Base-by-base conservation (phyloP, 1,140 invertebrate species). In the Cydia amplana region DNA sequence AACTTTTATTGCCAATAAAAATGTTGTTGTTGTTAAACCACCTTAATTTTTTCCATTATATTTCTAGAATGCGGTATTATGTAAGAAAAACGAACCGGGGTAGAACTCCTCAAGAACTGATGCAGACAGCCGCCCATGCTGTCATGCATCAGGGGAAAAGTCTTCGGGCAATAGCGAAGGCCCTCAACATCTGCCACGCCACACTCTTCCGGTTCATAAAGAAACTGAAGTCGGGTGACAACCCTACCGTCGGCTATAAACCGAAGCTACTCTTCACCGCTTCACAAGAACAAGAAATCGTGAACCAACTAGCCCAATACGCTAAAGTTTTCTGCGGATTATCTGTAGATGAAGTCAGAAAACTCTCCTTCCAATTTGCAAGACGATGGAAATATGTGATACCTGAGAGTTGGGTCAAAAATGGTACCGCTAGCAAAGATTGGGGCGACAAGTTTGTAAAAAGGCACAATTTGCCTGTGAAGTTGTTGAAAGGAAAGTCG, bases 171-270 rank as follows among this genome's bases (percentile, higher is more conserved):
- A 77, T 80, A 6, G 76, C 77, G 4, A 60, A 72, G 65, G 70
- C 79, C 75, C 16, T 78, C 2, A 74, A 75, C 73, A 80, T 81
- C 73, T 78, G 76, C 36, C 77, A 81, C 12, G 79, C 74, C 23
- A 81, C 74, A 10, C 76, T 81, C 75, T 20, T 70, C 51, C 55
- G 78, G 7, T 81, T 60, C 75, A 73, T 81, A 1, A 79, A 74
- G 79, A 80, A 80, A 12, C 5, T 80, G 4, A 79, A 70, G 72
- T 12, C 74, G 23, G 77, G 73, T 28, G 14, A 72, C 43, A 43
- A 23, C 23, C 43, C 63, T 20, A 73, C 60, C 6, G 63, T 77
- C 6, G 82, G 79, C 7, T 83, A 80, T n/a, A 76, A 78, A 70
- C n/a, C 32, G 7, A 76, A 74, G 76, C n/a, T 23, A 60, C 77